Evolutionary conservation across 2,113 vertebrate genomes (phyloP), one percentile per base, ranked within the genome.

Genomic region (Scytalopus superciliaris): DNA sequence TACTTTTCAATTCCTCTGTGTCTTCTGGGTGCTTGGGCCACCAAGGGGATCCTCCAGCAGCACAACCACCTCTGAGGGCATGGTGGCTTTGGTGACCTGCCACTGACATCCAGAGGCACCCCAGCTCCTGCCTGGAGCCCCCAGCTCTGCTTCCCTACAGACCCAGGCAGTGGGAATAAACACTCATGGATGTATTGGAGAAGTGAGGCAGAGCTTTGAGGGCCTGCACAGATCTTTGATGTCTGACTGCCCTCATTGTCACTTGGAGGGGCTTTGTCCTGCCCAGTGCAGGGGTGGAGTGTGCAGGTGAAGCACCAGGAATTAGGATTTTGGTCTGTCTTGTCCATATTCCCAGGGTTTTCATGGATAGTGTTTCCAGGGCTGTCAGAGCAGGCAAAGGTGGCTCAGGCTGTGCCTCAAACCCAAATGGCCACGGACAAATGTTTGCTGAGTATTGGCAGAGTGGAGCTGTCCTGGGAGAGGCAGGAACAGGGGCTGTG

Each of bases 141-240:
- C 8, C 53, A 9, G 49, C 72, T 30, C 42, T 9, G 73, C 73
- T 33, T 14, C 11, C 62, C 40, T 33, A 4, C 6, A 7, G 62
- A 9, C 12, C 39, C 19, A 30, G 62, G 62, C 27, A 64, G 39
- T 10, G 19, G 62, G 60, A 63, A 63, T 14, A 63, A 63, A 27
- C 39, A 63, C 14, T 40, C 39, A 14, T 19, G 62, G 22, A 49
- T 0, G 4, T 2, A 1, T n/a, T 25, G 24, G 25, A 39, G 75
- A 11, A 22, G 25, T 0, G 5, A 40, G 13, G 6, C 5, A 12
- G 30, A 30, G 19, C 53, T 28, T 6, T 23, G 47, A 42, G 60
- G 5, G 3, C 30, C 45, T 9, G 10, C 10, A 0, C 22, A 5
- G 40, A 12, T 2, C 33, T 27, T 27, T 3, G n/a, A 24, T 27